Evolutionary conservation across 2,797 vertebrate species (phyloP).

Genomic region (Bufotes viridis): DNA sequence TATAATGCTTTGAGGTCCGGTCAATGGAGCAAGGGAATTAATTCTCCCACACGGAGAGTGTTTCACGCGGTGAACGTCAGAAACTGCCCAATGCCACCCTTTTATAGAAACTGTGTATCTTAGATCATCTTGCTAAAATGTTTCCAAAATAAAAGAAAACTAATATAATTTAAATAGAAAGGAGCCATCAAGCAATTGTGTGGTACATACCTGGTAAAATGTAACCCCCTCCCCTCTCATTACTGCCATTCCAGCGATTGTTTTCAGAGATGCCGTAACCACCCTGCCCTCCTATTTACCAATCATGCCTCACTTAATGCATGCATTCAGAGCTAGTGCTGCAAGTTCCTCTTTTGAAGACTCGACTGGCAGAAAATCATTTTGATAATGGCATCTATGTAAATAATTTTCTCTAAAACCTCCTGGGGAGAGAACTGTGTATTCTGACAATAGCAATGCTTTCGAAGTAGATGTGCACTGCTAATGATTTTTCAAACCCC

Average conservation of each 20-base stretch:
- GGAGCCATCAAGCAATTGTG: background rate
- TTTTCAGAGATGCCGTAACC: conserved; percentile 12
- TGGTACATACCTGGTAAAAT: background rate
- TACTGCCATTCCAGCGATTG: conserved; percentile 19
- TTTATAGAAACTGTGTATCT: background rate
- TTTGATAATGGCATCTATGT: conserved; percentile 61
- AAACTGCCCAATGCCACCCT: background rate
- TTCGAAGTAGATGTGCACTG: conserved; percentile 41
- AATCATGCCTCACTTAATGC: conserved; percentile 51
- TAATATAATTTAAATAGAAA: conserved; percentile 18
- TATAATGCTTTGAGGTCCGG: no score
- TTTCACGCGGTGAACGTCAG: no score
- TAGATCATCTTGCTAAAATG: conserved; percentile 3
- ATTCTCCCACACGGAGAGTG: no score
- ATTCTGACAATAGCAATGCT: conserved; percentile 57
- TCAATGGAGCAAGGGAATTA: background rate
- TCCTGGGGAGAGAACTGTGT: conserved; percentile 43
- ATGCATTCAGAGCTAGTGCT: conserved; percentile 49
- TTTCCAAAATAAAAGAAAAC: conserved; percentile 19
- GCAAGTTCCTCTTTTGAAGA: conserved; percentile 55
- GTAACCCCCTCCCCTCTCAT: background rate
- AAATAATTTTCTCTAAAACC: conserved; percentile 59
- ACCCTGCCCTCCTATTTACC: conserved; percentile 44
- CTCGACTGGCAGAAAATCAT: conserved; percentile 56
- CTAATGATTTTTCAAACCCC: conserved; percentile 57